Base-by-base conservation (phyloP, 2,888 invertebrate species). In the Tillus elongatus region DNA sequence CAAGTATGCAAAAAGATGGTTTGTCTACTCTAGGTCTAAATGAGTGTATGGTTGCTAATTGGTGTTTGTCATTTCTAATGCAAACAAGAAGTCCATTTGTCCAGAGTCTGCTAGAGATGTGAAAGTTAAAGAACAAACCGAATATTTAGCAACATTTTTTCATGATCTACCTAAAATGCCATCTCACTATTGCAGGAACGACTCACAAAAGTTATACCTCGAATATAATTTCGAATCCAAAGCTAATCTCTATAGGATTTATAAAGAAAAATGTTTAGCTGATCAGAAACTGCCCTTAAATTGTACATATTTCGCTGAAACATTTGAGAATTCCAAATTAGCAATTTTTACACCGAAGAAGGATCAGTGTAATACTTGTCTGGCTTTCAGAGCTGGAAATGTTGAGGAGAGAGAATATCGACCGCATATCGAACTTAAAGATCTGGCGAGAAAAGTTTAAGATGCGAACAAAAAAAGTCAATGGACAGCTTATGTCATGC, bases 291-390 rank as follows among this genome's bases (percentile, higher is more conserved):
- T 3, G 19, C 16, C 30, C 12, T 34, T 35, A 8, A 41, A 29
- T 19, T 13, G 2, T 27, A 15, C 30, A 11, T 35, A 14, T 4
- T 41, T 43, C 15, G 36, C 36, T 9, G 36, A 41, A 38, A 38
- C 15, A 8, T 43, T 40, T 39, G 40, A 41, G 19, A 32, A 41
- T 2, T 12, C 36, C 2, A 39, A 41, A 14, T 13, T 38, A 4
- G 27, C 39, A 11, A 34, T 41, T 15, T 41, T 41, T 26, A 3
- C 14, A 10, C 41, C 42, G n/a, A 42, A 39, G 28, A 42, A 41
- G 13, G 39, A 39, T 14, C 42, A 42, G 12, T 36, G 41, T 15
- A 43, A 41, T 13, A 36, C 27, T 12, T 39, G 41, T 32, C 41
- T 36, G 9, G 39, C 41, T 8, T 41, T 14, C 33, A 41, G 24